Conservation (phyloP, 1,140 invertebrate genomes). For the Ectropis grisescens region DNA sequence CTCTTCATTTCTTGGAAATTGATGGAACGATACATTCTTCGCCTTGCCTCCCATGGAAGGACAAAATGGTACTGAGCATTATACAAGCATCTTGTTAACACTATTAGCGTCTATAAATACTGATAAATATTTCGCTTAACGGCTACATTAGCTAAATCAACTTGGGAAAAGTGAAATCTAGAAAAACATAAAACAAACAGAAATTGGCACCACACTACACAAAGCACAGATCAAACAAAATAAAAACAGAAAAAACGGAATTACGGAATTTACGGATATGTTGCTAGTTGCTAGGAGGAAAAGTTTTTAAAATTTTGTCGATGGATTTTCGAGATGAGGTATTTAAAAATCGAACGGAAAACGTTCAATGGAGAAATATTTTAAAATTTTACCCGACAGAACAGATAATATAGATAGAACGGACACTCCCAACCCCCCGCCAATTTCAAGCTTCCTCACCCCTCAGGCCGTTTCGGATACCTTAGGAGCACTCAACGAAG, state of each 20-base stretch:
- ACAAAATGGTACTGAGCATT: constrained; percentile 61
- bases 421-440: no score
- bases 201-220: constrained; percentile 40
- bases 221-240: constrained; percentile 36
- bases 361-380: no score
- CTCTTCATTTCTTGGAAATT: constrained; percentile 57
- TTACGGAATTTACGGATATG: no score
- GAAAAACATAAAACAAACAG: constrained; percentile 56
- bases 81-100: constrained; percentile 53
- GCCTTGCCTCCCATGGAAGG: constrained; percentile 63
- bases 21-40: constrained; percentile 64
- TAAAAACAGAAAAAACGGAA: constrained; percentile 4
- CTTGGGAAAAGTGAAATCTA: constrained; percentile 9
- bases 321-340: no score
- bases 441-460: no score
- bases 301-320: no score
- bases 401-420: no score
- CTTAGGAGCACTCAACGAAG: no score
- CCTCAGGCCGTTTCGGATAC: no score
- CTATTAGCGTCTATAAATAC: constrained; percentile 6
- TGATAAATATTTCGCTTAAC: constrained; percentile 17
- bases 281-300: constrained; percentile 8
- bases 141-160: not conserved
- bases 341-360: no score
- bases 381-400: no score